Evolutionary conservation across 2,888 invertebrate genomes (phyloP).

Genomic region (Campoplex nolae): DNA sequence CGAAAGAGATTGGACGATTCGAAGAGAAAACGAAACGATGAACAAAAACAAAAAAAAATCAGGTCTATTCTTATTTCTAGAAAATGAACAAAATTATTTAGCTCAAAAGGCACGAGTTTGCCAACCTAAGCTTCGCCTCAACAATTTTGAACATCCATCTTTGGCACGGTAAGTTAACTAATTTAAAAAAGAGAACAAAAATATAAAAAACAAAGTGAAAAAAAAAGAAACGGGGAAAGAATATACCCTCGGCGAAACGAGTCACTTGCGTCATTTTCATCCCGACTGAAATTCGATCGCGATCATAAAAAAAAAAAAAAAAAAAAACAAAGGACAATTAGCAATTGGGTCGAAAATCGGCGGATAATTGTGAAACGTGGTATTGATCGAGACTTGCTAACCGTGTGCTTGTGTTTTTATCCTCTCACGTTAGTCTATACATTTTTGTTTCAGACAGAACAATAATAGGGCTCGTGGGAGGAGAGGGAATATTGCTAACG

Average conservation of each 20-base stretch:
- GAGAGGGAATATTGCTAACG: conserved; percentile 64
- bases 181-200: conserved; percentile 68
- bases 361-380: neutral
- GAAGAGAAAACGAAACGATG: neutral
- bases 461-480: conserved; percentile 66
- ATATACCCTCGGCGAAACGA: neutral
- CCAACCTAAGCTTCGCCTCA: conserved; percentile 70
- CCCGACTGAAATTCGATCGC: neutral
- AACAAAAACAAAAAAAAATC: neutral
- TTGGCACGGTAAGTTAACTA: conserved; percentile 80
- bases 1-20: conserved; percentile 38
- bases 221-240: neutral
- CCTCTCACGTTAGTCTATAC: conserved; percentile 9
- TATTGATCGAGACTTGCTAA: neutral
- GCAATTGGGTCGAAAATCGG: neutral
- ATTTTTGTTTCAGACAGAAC: conserved; percentile 21
- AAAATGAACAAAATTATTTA: conserved; percentile 75
- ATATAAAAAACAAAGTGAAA: neutral
- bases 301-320: neutral
- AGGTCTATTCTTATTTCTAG: conserved; percentile 58
- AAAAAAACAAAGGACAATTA: neutral
- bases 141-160: conserved; percentile 81
- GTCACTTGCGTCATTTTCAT: conserved; percentile 6
- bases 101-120: conserved; percentile 69
- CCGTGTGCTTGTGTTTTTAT: neutral